Evolutionary conservation across 1,140 invertebrate species (phyloP), one percentile per base, ranked within the genome.

Genomic region (Psilanteris sp.): DNA sequence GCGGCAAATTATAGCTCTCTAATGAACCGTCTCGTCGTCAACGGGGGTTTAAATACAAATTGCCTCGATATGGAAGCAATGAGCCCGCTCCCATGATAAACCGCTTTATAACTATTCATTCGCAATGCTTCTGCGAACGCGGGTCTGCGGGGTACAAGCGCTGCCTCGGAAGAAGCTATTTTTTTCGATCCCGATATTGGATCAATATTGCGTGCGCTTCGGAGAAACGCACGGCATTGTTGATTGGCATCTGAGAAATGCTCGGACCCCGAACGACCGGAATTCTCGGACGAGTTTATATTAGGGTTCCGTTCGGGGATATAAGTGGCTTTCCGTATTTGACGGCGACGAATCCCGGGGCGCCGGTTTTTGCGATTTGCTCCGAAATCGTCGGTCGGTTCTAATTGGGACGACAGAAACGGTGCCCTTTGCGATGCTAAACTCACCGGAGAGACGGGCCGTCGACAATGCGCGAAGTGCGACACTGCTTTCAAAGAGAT

Each of bases 171-270:
- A 27, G 41, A 16, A 43, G 18, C 7, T 6, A 31, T 32, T 22
- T 22, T 54, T 54, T 68, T 50, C 29, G 18, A 1, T 29, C 48
- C 14, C 31, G 14, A 31, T 27, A 20, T 27, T 18, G 20, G 55
- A 41, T 71, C 31, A 37, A 61, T 71, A 62, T 62, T 46, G 39
- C 48, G 39, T 46, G 29, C 44, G 36, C 44, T 61, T 71, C 55
- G 46, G 31, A n/a, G 66, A 61, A 61, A 8, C 34, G 18, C 0
- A n/a, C 22, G 9, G 50, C 24, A 62, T 57, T 61, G 68, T 62
- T 48, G 68, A 72, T 72, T 62, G 57, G 68, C 20, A 72, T 72
- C 48, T 55, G 48, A 55, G 41, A 54, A 72, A 72, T 62, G 22
- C 36, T 20, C 13, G 11, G 26, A 0, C 39, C 72, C 44, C 76